Evolutionary conservation across 2,113 vertebrate genomes (phyloP), one percentile per base, ranked within the genome.

Genomic region (Acanthisitta chloris): DNA sequence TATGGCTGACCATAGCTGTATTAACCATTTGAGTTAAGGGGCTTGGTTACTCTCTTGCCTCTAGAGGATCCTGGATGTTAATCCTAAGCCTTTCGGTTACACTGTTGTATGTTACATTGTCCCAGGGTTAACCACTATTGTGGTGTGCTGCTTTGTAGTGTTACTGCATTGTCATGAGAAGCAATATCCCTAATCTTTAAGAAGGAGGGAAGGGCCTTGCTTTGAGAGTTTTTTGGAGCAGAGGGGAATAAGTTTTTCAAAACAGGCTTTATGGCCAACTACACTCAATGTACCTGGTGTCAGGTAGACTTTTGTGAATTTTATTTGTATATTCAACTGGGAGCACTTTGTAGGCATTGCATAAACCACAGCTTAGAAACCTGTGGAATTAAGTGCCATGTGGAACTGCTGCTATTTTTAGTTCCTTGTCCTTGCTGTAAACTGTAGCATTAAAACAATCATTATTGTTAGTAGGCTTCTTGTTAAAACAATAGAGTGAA

Each of bases 401-500:
- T 98, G 97, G 97, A 98, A 97, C 97, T 99, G 99, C 99, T 99
- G 99, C 99, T 99, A 99, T 99, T 98, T 94, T 98, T 98, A 97
- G 98, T 98, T 98, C 98, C 98, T 98, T 96, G 94, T 97, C 94
- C 94, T 97, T 93, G 97, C 98, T 98, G 97, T 98, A 98, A 99
- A 98, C 97, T 98, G 98, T 99, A 99, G 99, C 99, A 99, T 99
- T 99, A 99, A 98, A 99, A 99, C 98, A 99, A 99, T 99, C 98
- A 98, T 98, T 88, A 97, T 98, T 97, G 97, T 99, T 99, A 98
- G 97, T 97, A 97, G 93, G 95, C 95, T 98, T 98, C 97, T 95
- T 97, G 96, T 97, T 97, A 72, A 97, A 97, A 97, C 94, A 98
- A 98, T 97, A 97, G 98, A 96, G 91, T 98, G 97, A 97, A 97